Evolutionary conservation across 2,797 vertebrate species (phyloP).

Genomic region (Neosilurus mollespiculum): DNA sequence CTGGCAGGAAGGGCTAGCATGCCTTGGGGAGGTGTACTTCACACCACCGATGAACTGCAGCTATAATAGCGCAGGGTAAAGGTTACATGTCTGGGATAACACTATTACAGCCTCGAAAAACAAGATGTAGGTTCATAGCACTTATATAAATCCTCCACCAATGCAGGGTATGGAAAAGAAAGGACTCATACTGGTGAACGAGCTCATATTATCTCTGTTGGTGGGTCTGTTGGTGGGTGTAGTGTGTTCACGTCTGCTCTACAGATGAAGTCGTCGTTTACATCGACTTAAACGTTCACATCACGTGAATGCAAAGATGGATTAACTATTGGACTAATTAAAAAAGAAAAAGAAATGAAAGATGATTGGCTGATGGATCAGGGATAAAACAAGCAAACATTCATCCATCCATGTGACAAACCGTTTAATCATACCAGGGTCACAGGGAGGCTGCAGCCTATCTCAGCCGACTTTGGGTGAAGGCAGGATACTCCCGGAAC

Average conservation of each 20-base stretch:
- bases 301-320: not conserved
- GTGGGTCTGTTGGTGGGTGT: conserved; percentile 14
- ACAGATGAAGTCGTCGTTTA: not conserved
- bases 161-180: not conserved
- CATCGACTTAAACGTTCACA: not conserved
- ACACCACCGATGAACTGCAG: not conserved
- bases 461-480: too few species aligned
- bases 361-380: too few species aligned
- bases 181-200: not conserved
- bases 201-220: conserved; percentile 18
- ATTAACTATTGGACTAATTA: not conserved
- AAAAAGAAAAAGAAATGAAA: not conserved
- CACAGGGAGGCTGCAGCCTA: too few species aligned
- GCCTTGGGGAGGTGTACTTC: conserved; percentile 13
- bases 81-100: conserved; percentile 24
- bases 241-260: not conserved
- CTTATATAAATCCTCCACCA: conserved; percentile 26
- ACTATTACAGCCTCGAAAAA: conserved; percentile 15
- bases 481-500: too few species aligned
- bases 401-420: too few species aligned
- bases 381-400: too few species aligned
- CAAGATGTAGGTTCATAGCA: conserved; percentile 22
- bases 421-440: too few species aligned
- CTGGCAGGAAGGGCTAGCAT: not conserved
- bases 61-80: conserved; percentile 25